Conservation (phyloP, 2,797 vertebrate genomes). For the Myotis findleyi region DNA sequence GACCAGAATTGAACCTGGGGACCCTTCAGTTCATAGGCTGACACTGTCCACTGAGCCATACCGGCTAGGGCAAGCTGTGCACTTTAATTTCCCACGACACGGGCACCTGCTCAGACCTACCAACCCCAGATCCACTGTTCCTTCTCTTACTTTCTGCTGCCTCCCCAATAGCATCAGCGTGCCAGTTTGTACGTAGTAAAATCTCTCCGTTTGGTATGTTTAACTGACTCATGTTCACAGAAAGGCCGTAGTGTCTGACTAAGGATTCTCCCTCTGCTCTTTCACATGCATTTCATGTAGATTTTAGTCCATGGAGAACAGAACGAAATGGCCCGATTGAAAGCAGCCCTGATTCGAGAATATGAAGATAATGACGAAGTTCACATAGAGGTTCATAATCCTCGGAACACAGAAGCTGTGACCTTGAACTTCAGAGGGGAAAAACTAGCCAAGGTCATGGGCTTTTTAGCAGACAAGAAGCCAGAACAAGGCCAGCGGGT, state of each 20-base stretch:
- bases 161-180: not conserved
- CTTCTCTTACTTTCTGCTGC: not conserved
- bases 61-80: not conserved
- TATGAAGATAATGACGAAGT: conserved; percentile 99
- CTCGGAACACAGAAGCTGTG: conserved; percentile 97
- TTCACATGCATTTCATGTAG: conserved; percentile 80
- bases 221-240: not conserved
- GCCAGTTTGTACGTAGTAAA: not conserved
- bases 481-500: conserved; percentile 95
- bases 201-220: not conserved
- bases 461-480: conserved; percentile 95
- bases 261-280: not conserved
- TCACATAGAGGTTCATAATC: conserved; percentile 98
- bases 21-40: not conserved
- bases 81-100: rapidly evolving
- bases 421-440: conserved; percentile 98
- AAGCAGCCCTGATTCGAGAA: conserved; percentile 96
- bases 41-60: not conserved
- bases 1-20: not conserved
- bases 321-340: conserved; percentile 98
- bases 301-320: conserved; percentile 98
- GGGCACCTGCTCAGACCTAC: not conserved
- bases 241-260: not conserved
- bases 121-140: not conserved
- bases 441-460: conserved; percentile 99